These are phyloP conservation scores for Nannoperca australis DNA, from an alignment of 2,797 vertebrate species.

Conservation along the genomic window DNA sequence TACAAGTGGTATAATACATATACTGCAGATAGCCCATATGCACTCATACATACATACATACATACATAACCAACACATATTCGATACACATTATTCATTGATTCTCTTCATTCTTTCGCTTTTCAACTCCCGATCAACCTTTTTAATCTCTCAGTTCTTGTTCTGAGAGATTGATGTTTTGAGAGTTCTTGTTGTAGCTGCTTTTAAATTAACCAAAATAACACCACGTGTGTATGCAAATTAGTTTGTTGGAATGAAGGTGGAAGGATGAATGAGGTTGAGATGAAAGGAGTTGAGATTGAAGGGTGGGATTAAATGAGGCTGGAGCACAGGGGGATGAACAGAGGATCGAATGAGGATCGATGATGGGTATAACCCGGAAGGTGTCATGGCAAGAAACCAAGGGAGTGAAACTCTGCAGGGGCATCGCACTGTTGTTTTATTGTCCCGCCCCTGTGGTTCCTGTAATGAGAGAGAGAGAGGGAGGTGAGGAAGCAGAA, in stretches of 20 bases:
- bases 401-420: slow-evolving; percentile 6
- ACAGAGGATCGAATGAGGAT: slow-evolving; percentile 28
- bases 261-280: neutral
- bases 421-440: slow-evolving; percentile 12
- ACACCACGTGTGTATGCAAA: neutral
- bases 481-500: neutral
- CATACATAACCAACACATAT: slow-evolving; percentile 1
- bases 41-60: neutral
- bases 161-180: too few species aligned
- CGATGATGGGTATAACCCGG: slow-evolving; percentile 13
- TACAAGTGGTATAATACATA: slow-evolving; percentile 45
- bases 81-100: neutral
- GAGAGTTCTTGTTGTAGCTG: neutral
- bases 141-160: neutral
- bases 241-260: neutral
- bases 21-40: slow-evolving; percentile 28
- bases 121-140: neutral
- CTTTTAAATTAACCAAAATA: neutral
- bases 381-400: slow-evolving; percentile 39
- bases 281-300: slow-evolving; percentile 8
- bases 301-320: slow-evolving; percentile 28
- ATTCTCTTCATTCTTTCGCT: neutral
- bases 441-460: neutral
- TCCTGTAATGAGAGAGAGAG: slow-evolving; percentile 10
- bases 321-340: slow-evolving; percentile 22